Evolutionary conservation across 2,797 vertebrate genomes (phyloP).

Genomic region (Tangara arthus): DNA sequence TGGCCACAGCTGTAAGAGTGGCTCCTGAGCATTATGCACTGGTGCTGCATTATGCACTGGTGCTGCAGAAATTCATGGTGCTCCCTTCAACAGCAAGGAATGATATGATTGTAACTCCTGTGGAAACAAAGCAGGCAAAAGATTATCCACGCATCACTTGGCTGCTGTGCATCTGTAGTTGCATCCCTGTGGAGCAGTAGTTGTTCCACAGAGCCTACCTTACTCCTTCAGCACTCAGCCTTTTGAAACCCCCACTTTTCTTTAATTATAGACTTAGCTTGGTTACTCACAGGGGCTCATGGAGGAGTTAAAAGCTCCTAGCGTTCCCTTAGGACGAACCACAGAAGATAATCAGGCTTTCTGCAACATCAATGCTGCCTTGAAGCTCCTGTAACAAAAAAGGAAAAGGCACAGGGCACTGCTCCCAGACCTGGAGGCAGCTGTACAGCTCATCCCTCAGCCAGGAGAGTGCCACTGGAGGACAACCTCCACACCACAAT

Average conservation of each 20-base stretch:
- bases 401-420: fast-evolving
- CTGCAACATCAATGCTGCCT: fast-evolving
- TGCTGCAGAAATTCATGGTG: background rate
- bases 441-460: background rate
- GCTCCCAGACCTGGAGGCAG: background rate
- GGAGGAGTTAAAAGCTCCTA: background rate
- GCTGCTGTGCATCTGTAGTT: fast-evolving
- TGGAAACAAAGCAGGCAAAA: fast-evolving
- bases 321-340: background rate
- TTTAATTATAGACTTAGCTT: background rate
- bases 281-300: fast-evolving
- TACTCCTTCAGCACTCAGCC: background rate
- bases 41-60: fast-evolving
- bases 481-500: background rate
- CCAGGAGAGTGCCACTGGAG: too few relatives aligned
- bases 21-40: background rate
- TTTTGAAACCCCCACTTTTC: background rate
- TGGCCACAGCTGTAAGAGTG: background rate
- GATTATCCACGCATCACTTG: fast-evolving
- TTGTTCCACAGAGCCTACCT: fast-evolving
- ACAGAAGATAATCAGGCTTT: background rate
- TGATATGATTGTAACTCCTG: fast-evolving
- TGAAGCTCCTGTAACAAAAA: background rate
- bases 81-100: background rate
- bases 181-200: fast-evolving